phyloP scores from a whole-genome alignment of 2,113 vertebrate species.

The Kryptolebias marmoratus region DNA sequence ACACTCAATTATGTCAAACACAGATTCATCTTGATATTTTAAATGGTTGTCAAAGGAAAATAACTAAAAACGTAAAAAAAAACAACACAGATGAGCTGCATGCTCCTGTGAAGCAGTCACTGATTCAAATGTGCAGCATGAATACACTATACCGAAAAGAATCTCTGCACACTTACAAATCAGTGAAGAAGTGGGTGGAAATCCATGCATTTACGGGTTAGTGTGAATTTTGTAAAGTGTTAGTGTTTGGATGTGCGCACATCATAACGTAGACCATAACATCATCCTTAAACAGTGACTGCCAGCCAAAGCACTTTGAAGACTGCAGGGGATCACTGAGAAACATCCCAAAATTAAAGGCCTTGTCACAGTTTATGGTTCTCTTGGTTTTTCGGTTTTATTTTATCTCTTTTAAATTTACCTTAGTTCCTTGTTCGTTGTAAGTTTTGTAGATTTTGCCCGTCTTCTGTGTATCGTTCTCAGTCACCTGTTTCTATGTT shows the following conservation, averaged over 20 bases:
- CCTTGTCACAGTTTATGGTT: too few species aligned
- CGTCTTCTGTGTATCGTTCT: too few species aligned
- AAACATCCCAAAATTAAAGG: not conserved
- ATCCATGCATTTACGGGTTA: conserved; percentile 21
- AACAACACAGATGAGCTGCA: not conserved
- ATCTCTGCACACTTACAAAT: conserved; percentile 17
- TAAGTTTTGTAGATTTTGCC: too few species aligned
- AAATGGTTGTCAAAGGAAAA: not conserved
- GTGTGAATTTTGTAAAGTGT: not conserved
- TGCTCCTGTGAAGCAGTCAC: not conserved
- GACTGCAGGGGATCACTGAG: not conserved
- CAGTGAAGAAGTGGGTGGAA: conserved; percentile 26
- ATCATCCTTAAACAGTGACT: not conserved
- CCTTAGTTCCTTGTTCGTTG: too few species aligned
- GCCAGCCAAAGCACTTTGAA: not conserved
- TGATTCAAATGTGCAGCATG: not conserved
- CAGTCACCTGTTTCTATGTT: too few species aligned
- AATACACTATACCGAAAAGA: not conserved
- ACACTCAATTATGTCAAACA: not conserved
- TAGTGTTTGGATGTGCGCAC: not conserved
- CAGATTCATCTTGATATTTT: not conserved
- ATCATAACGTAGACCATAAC: not conserved
- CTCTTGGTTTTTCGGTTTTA: not conserved
- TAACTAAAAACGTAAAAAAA: not conserved
- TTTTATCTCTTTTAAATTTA: not conserved